Evolutionary conservation across 2,888 invertebrate species (phyloP).

Genomic region (Ophion costatus): DNA sequence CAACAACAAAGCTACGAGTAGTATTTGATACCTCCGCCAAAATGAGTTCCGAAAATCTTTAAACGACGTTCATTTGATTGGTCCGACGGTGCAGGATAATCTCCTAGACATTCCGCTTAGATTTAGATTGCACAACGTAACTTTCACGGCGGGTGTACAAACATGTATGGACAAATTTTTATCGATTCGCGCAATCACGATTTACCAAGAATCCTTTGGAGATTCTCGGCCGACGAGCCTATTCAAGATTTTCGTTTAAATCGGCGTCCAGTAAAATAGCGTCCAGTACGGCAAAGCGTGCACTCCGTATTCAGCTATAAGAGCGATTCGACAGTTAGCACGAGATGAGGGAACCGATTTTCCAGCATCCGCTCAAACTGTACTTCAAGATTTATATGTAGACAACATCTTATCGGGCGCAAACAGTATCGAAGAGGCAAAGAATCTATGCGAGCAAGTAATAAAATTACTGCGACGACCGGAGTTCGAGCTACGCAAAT

Average conservation of each 20-base stretch:
- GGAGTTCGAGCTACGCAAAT: constrained; percentile 60
- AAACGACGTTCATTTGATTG: constrained; percentile 33
- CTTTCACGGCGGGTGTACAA: constrained; percentile 69
- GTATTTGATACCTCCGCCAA: no score
- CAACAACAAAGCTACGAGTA: constrained; percentile 30
- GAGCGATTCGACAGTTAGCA: constrained; percentile 40
- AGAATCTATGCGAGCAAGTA: not conserved
- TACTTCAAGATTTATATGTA: constrained; percentile 41
- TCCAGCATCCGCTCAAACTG: constrained; percentile 9
- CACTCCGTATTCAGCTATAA: constrained; percentile 49
- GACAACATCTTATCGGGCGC: constrained; percentile 54
- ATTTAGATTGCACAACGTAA: constrained; percentile 37
- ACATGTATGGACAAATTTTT: constrained; percentile 72
- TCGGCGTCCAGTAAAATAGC: no score
- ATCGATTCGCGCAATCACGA: constrained; percentile 55
- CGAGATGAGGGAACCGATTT: constrained; percentile 17
- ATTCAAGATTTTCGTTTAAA: constrained; percentile 53
- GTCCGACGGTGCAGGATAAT: constrained; percentile 37
- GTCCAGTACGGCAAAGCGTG: constrained; percentile 50
- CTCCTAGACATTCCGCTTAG: constrained; percentile 30
- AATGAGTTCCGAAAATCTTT: constrained; percentile 32
- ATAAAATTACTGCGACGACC: constrained; percentile 24
- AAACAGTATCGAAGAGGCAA: constrained; percentile 26
- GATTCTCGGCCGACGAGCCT: constrained; percentile 46
- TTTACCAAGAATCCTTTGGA: constrained; percentile 74